These are phyloP conservation scores for Homalodisca vitripennis DNA, from an alignment of 1,140 invertebrate genomes.

Conservation along the genomic window DNA sequence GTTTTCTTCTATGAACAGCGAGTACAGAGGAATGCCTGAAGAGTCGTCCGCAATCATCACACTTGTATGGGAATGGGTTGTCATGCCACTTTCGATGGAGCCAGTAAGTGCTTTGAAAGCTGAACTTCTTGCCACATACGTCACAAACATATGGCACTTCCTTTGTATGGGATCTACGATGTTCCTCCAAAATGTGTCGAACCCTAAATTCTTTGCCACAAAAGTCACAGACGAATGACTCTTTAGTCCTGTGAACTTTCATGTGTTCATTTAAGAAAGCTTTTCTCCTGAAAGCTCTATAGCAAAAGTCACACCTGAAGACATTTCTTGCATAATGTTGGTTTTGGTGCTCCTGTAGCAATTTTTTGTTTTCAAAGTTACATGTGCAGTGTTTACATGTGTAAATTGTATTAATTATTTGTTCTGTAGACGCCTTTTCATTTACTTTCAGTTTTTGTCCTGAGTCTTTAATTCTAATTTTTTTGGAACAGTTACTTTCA, in stretches of 20 bases:
- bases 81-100: slow-evolving; percentile 42
- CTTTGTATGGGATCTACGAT: slow-evolving; percentile 38
- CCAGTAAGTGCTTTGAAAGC: slow-evolving; percentile 39
- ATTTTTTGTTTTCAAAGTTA: neutral
- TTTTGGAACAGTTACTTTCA: neutral
- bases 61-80: slow-evolving; percentile 42
- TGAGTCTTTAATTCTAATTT: neutral
- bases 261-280: neutral
- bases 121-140: slow-evolving; percentile 39
- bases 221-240: slow-evolving; percentile 39
- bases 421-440: no score
- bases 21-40: slow-evolving; percentile 40
- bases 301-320: neutral
- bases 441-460: neutral
- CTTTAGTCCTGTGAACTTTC: slow-evolving; percentile 33
- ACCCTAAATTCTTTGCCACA: slow-evolving; percentile 40
- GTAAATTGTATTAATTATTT: neutral
- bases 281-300: neutral
- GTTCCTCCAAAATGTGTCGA: slow-evolving; percentile 37
- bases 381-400: neutral
- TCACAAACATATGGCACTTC: slow-evolving; percentile 40
- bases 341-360: neutral
- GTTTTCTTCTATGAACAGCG: slow-evolving; percentile 53
- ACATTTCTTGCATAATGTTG: neutral
- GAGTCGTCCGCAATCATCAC: slow-evolving; percentile 38